These are phyloP conservation scores for Pituophis catenifer DNA, from an alignment of 2,113 vertebrate species.

Conservation along the genomic window DNA sequence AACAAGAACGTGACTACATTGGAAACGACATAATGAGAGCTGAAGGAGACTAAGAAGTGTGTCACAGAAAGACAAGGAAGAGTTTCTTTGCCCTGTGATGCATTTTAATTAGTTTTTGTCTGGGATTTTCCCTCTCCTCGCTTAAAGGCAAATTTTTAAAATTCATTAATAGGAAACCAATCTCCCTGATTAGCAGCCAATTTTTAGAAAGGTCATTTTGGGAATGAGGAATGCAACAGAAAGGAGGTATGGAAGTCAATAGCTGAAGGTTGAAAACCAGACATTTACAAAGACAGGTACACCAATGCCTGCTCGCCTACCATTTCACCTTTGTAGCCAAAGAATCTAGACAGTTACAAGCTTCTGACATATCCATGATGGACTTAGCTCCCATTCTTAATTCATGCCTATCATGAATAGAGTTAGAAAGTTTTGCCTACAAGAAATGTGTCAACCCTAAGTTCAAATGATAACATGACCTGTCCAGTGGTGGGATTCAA, in stretches of 20 bases:
- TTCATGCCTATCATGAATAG: background rate
- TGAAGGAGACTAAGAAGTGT: background rate
- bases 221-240: background rate
- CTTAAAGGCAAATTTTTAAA: background rate
- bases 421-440: background rate
- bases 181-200: background rate
- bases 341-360: background rate
- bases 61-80: background rate
- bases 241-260: background rate
- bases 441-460: background rate
- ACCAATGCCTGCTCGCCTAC: background rate
- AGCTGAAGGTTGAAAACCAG: background rate
- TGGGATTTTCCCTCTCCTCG: background rate
- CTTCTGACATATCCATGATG: background rate
- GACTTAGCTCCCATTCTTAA: background rate
- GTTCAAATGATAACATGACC: background rate
- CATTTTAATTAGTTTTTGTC: constrained; percentile 26
- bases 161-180: background rate
- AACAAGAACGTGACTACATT: constrained; percentile 29
- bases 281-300: background rate
- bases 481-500: background rate
- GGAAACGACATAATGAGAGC: background rate
- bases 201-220: background rate
- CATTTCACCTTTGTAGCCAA: background rate
- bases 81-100: constrained; percentile 4